phyloP scores from a whole-genome alignment of 2,113 vertebrate species.

The Zosterops hypoxanthus region DNA sequence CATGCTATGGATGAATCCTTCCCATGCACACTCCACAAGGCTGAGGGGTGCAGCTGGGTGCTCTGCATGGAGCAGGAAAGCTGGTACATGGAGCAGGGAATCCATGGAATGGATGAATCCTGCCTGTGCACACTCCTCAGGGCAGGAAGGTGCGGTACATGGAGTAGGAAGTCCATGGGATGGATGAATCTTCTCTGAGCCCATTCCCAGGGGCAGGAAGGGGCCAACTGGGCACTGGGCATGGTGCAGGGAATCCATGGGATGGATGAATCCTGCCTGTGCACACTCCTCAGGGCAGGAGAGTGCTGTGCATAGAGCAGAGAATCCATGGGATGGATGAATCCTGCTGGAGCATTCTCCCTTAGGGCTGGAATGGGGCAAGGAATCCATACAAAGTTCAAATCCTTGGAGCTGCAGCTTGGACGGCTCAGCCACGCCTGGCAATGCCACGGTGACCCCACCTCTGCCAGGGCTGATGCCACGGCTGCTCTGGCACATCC shows the following conservation, averaged over 20 bases:
- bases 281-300: rapidly evolving
- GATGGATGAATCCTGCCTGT: rapidly evolving
- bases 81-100: not conserved
- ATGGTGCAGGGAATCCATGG: rapidly evolving
- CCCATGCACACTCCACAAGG: rapidly evolving
- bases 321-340: not conserved
- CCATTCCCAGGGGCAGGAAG: too few species aligned
- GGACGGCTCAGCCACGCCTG: rapidly evolving
- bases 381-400: rapidly evolving
- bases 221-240: rapidly evolving
- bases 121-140: too few species aligned
- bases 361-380: not conserved
- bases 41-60: too few species aligned
- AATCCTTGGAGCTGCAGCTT: rapidly evolving
- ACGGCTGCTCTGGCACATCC: not conserved
- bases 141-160: not conserved
- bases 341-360: rapidly evolving
- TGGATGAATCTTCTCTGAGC: not conserved
- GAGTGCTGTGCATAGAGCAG: not conserved
- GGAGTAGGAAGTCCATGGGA: not conserved
- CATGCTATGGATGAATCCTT: rapidly evolving
- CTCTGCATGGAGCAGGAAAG: not conserved
- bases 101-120: not conserved
- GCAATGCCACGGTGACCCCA: rapidly evolving
- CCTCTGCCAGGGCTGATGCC: not conserved